Evolutionary conservation across 2,888 invertebrate genomes (phyloP).

Genomic region (Tyria jacobaeae): DNA sequence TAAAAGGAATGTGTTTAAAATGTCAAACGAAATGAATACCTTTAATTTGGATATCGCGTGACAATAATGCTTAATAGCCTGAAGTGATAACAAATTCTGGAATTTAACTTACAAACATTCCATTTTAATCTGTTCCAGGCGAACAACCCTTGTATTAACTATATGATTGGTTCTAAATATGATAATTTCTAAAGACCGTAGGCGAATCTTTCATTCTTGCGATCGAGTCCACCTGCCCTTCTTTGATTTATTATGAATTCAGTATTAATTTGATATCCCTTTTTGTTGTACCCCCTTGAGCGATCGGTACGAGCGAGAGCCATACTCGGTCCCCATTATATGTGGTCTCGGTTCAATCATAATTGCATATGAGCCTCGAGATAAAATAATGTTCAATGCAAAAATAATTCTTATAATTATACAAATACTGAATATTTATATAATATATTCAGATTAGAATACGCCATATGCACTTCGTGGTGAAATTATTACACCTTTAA

Average conservation of each 20-base stretch:
- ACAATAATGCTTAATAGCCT: conserved; percentile 54
- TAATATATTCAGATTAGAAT: conserved; percentile 2
- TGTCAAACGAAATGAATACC: conserved; percentile 33
- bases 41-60: conserved; percentile 60
- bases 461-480: background rate
- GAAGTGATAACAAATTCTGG: conserved; percentile 50
- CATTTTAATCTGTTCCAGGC: conserved; percentile 46
- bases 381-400: conserved; percentile 75
- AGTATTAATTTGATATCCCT: conserved; percentile 87
- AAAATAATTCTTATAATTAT: conserved; percentile 60
- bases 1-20: conserved; percentile 36
- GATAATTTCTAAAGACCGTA: conserved; percentile 84
- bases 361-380: conserved; percentile 82
- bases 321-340: conserved; percentile 80
- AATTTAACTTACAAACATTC: conserved; percentile 68
- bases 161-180: conserved; percentile 52
- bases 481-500: background rate
- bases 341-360: conserved; percentile 81
- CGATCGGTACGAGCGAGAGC: conserved; percentile 78
- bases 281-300: conserved; percentile 84
- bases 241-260: conserved; percentile 86
- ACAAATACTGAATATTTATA: conserved; percentile 43
- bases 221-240: conserved; percentile 82
- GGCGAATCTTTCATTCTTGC: conserved; percentile 79
- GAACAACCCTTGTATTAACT: conserved; percentile 36